Evolutionary conservation across 1,140 invertebrate species (phyloP).

Genomic region (Aradophagus sp.): DNA sequence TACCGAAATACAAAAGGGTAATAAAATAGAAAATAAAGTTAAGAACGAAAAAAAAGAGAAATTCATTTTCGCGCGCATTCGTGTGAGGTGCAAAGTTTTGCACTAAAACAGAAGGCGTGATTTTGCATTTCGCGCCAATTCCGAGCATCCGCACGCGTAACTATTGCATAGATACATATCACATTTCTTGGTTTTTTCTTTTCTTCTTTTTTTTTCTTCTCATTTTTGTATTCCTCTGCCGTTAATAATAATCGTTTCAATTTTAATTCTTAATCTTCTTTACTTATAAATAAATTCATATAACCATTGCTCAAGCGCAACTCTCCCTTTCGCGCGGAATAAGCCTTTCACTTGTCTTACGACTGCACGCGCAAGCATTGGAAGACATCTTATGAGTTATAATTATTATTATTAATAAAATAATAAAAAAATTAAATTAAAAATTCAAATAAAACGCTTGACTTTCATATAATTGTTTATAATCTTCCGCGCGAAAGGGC

Average conservation of each 20-base stretch:
- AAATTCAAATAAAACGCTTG: slow-evolving; percentile 23
- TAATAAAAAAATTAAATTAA: slow-evolving; percentile 57
- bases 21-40: slow-evolving; percentile 21
- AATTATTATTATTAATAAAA: slow-evolving; percentile 51
- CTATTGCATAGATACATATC: slow-evolving; percentile 52
- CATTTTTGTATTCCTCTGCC: slow-evolving; percentile 18
- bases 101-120: slow-evolving; percentile 9
- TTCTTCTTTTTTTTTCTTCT: slow-evolving; percentile 6
- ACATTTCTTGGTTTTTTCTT: slow-evolving; percentile 31
- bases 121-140: slow-evolving; percentile 36
- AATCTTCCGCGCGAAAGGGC: too few species aligned
- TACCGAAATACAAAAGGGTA: slow-evolving; percentile 22
- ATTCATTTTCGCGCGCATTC: slow-evolving; percentile 7
- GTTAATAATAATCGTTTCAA: slow-evolving; percentile 21
- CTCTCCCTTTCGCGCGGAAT: slow-evolving; percentile 40
- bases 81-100: slow-evolving; percentile 11
- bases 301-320: slow-evolving; percentile 50
- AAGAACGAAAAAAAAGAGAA: slow-evolving; percentile 21
- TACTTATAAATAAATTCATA: slow-evolving; percentile 48
- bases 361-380: slow-evolving; percentile 31
- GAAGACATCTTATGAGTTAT: slow-evolving; percentile 44
- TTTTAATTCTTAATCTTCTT: slow-evolving; percentile 34
- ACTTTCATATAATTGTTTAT: too few species aligned
- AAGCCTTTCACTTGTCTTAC: slow-evolving; percentile 42
- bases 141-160: slow-evolving; percentile 21